These are phyloP conservation scores for Enteromius fasciolatus DNA, from an alignment of 2,797 vertebrate species.

Conservation along the genomic window DNA sequence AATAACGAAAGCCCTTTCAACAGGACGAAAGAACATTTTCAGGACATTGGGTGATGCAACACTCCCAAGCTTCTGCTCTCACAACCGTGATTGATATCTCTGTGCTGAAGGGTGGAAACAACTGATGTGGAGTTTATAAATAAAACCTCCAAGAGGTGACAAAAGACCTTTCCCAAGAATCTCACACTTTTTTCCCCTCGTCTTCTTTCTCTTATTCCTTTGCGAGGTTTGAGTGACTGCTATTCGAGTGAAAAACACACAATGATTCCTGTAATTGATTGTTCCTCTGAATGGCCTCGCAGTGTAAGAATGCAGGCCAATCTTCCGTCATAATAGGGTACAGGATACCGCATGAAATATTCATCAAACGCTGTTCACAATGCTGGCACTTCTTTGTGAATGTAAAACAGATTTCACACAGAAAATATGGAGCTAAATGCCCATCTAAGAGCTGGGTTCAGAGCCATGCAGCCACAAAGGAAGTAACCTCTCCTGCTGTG, in stretches of 20 bases:
- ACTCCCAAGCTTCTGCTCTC: conserved; percentile 45
- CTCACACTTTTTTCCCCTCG: conserved; percentile 48
- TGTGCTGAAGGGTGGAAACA: conserved; percentile 24
- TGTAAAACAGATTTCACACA: conserved; percentile 66
- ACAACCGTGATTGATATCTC: conserved; percentile 50
- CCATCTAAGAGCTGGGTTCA: conserved; percentile 60
- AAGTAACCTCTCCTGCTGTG: conserved; percentile 67
- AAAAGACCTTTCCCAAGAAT: conserved; percentile 55
- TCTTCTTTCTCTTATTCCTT: conserved; percentile 50
- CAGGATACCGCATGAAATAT: conserved; percentile 74
- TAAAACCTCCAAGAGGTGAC: conserved; percentile 60
- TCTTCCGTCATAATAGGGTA: conserved; percentile 72
- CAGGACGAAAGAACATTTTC: conserved; percentile 61
- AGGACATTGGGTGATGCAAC: conserved; percentile 62
- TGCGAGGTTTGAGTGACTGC: conserved; percentile 59
- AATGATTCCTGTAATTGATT: conserved; percentile 73
- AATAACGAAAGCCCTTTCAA: conserved; percentile 65
- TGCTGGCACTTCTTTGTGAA: conserved; percentile 69
- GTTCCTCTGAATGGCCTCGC: conserved; percentile 66
- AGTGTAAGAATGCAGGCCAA: conserved; percentile 72
- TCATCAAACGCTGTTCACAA: conserved; percentile 71
- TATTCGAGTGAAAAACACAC: conserved; percentile 66
- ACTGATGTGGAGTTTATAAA: conserved; percentile 51
- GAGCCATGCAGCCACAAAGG: conserved; percentile 62
- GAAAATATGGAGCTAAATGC: conserved; percentile 66